Conservation (phyloP, 2,888 invertebrate genomes). For the Hofmannophila pseudospretella region DNA sequence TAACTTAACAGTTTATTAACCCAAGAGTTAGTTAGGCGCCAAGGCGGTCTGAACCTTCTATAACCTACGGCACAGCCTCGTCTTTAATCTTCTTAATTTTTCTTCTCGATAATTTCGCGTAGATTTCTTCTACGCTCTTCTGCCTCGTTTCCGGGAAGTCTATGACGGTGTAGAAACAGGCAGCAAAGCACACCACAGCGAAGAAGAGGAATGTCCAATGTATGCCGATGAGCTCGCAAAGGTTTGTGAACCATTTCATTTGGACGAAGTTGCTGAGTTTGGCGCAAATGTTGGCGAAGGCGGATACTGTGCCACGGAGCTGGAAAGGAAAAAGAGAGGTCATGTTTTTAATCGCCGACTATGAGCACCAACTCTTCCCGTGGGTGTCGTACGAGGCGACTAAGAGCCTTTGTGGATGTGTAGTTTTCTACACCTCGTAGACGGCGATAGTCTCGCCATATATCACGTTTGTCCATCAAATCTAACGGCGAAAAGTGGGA, state of each 20-base stretch:
- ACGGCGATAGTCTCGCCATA: too few relatives aligned
- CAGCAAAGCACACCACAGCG: conserved; percentile 48
- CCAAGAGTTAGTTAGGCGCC: too few relatives aligned
- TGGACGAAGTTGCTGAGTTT: conserved; percentile 68
- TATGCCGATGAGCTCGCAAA: conserved; percentile 56
- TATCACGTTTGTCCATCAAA: too few relatives aligned
- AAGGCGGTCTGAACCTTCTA: too few relatives aligned
- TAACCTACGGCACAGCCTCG: conserved; percentile 9
- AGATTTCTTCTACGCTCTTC: conserved; percentile 60
- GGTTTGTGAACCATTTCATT: conserved; percentile 63
- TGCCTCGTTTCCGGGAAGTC: conserved; percentile 62
- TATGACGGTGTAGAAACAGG: conserved; percentile 50
- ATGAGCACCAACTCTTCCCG: too few relatives aligned
- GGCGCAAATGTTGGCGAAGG: conserved; percentile 62
- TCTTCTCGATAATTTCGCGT: conserved; percentile 40
- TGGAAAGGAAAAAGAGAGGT: conserved; percentile 25
- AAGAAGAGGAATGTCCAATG: conserved; percentile 68
- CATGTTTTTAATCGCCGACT: too few relatives aligned
- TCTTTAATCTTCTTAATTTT: conserved; percentile 4
- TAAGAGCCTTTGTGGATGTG: too few relatives aligned
- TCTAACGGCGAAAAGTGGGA: too few relatives aligned
- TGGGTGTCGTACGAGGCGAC: too few relatives aligned
- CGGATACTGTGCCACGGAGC: conserved; percentile 65
- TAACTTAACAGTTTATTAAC: too few relatives aligned
- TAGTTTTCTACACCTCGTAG: too few relatives aligned